phyloP scores from a whole-genome alignment of 2,888 invertebrate species.

The Trichopria drosophilae region DNA sequence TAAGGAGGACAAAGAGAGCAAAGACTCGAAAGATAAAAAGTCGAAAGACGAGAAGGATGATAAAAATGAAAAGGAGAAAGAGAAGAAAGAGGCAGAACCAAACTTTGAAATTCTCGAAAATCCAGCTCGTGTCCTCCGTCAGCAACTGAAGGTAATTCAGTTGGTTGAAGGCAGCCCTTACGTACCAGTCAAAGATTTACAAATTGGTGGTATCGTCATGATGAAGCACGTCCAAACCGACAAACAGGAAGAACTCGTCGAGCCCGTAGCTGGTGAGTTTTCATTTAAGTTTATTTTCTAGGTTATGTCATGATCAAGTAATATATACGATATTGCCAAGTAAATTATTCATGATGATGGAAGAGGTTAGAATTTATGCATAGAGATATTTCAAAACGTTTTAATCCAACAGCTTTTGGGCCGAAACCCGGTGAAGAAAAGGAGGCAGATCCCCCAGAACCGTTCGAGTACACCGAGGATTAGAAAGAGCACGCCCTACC shows the following conservation, averaged over 20 bases:
- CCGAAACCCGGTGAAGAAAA: constrained; percentile 92
- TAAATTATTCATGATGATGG: neutral
- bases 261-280: constrained; percentile 75
- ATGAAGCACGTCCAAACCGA: constrained; percentile 81
- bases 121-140: constrained; percentile 92
- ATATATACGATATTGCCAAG: neutral
- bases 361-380: neutral
- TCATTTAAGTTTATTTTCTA: neutral
- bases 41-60: constrained; percentile 56
- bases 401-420: constrained; percentile 69
- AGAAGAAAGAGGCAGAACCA: constrained; percentile 87
- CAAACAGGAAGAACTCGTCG: constrained; percentile 82
- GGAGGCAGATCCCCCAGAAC: constrained; percentile 96
- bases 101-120: constrained; percentile 89
- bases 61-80: constrained; percentile 58
- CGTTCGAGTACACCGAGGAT: constrained; percentile 93
- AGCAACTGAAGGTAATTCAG: constrained; percentile 80
- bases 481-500: too few relatives aligned
- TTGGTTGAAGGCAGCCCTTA: constrained; percentile 82
- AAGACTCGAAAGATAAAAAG: constrained; percentile 57
- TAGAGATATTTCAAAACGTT: constrained; percentile 8
- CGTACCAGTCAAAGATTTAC: constrained; percentile 85
- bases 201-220: constrained; percentile 96
- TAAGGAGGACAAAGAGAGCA: constrained; percentile 61
- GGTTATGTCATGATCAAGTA: too few relatives aligned